Evolutionary conservation across 2,113 vertebrate species (phyloP), one percentile per base, ranked within the genome.

Genomic region (Peromyscus californicus): DNA sequence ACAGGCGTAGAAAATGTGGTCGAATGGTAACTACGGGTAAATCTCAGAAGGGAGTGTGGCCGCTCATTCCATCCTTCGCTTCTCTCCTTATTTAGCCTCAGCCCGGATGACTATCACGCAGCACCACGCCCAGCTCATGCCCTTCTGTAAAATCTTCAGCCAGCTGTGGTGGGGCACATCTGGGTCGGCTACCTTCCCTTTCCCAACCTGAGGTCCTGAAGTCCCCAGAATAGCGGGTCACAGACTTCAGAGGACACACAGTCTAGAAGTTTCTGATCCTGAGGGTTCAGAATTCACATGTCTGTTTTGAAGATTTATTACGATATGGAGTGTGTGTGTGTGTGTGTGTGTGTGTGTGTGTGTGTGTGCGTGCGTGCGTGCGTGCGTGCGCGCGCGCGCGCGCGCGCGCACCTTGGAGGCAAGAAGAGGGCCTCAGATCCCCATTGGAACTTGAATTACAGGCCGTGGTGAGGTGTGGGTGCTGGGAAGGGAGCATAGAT

Each of bases 51-150:
- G 11, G 17, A 3, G 54, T 54, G n/a, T 6, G n/a, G 19, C 2
- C 22, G 15, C 67, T 9, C 57, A 24, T 42, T 33, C 22, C 54
- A 39, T 13, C 19, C 19, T 16, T 22, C 51, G 26, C 24, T 19
- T 36, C 42, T 87, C 42, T 61, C 65, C 10, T 9, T 54, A 48
- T 26, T 22, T 36, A 51, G 65, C 65, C 85, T 87, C 17, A 3
- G 48, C 24, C n/a, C 7, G 3, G 12, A 21, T 7, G 19, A n/a
- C 54, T 10, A 0, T 6, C 39, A n/a, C 24, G 0, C 12, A 54
- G 21, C n/a, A 11, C 3, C 48, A 72, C 13, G 0, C 45, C 36
- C 48, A 57, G 65, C 7, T n/a, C 42, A 13, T 13, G 2, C 15
- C 17, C 3, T 65, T 65, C 22, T 70, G 74, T 48, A 5, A 33